Base-by-base conservation (phyloP, 2,888 invertebrate species). In the Coelinius sp. region DNA sequence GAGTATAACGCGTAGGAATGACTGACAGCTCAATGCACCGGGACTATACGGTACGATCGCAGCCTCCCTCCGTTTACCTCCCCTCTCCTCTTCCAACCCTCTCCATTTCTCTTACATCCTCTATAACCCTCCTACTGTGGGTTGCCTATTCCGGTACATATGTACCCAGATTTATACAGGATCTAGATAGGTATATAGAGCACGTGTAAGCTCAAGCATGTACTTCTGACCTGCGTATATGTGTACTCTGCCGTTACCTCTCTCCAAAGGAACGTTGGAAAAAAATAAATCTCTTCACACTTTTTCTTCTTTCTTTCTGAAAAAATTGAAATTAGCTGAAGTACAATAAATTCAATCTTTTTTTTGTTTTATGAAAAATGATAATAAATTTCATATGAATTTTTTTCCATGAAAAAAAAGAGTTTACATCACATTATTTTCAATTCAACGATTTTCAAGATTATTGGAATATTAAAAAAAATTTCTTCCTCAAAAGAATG, bases 1-100 rank as follows among this genome's bases (percentile, higher is more conserved):
- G 76, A 73, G 76, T 72, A 71, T 67, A 44, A 64, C 74, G 73
- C 77, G 73, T 73, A 73, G 73, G 68, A 75, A 75, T 86, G 86
- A 87, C 78, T 86, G 86, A 86, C 86, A 85, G 85, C 81, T 86
- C 83, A 86, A 86, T 86, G 81, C 80, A 73, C 75, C 71, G 79
- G 75, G 75, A 73, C 74, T 73, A 68, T 70, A 41, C 52, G 59
- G 46, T 63, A 64, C 64, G 56, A 71, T 69, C 69, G 63, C 69
- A 66, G 44, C 49, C 35, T 63, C 73, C 68, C 70, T 73, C 35
- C n/a, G 62, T 38, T 62, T 72, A 52, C 75, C 73, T 73, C 67
- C 67, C 75, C 67, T 62, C 71, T 68, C 69, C 71, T 63, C 69
- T 66, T 66, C 59, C 59, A 62, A 66, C 20, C 44, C 63, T 62